Percentiles rank a stretch among this genome's conserved stretches.
phyloP scores from a whole-genome alignment of 2,888 invertebrate species.

The Mayetiola destructor region DNA sequence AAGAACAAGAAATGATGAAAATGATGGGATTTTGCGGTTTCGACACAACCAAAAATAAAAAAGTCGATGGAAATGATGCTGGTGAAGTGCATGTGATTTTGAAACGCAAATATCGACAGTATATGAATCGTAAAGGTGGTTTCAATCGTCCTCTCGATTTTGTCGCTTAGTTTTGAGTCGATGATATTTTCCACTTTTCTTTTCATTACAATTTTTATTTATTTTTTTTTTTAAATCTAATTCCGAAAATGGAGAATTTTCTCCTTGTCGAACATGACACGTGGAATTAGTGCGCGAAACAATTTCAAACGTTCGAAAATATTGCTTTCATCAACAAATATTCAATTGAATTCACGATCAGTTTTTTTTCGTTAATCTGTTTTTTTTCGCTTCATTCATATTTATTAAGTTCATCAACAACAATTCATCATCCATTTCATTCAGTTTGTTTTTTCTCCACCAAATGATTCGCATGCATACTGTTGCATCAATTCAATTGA shows the following conservation, averaged over 20 bases:
- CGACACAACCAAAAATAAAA: constrained; percentile 90
- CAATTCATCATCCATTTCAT: too few species aligned
- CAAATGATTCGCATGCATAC: too few species aligned
- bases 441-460: too few species aligned
- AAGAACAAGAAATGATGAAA: constrained; percentile 89
- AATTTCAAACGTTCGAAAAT: neutral
- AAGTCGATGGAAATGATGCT: constrained; percentile 83
- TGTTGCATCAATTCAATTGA: too few species aligned
- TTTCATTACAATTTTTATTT: neutral
- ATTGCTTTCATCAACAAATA: neutral
- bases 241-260: too few species aligned
- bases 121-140: constrained; percentile 98
- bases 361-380: too few species aligned
- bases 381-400: too few species aligned
- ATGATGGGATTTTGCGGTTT: constrained; percentile 95
- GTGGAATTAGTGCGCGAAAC: neutral
- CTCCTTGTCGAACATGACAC: too few species aligned
- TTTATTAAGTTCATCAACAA: too few species aligned
- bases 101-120: constrained; percentile 93
- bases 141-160: constrained; percentile 97
- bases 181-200: neutral
- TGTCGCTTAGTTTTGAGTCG: constrained; percentile 53
- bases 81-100: constrained; percentile 93
- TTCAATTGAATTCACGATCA: neutral
- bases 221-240: too few species aligned